Base-by-base conservation (phyloP, 2,797 vertebrate genomes). In the Myripristis jacobus region DNA sequence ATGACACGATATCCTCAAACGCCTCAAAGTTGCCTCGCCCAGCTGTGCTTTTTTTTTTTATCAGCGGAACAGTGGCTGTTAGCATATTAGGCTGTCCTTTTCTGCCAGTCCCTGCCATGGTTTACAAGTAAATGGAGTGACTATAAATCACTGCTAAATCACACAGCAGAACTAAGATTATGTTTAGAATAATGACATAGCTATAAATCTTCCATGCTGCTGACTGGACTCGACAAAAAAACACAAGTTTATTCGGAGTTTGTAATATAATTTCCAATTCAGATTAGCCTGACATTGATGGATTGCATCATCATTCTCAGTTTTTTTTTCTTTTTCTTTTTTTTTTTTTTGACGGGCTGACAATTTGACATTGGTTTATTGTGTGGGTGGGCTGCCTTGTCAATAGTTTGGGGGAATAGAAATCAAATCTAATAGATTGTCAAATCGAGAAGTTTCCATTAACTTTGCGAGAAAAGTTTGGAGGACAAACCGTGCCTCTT, bases 71-170 rank as follows among this genome's bases (percentile, higher is more conserved):
- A 18, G 59, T 47, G 77, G 69, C 70, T 69, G 83, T 84, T 85
- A 75, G 79, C 87, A 70, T 82, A 91, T 89, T 86, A 78, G 69
- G 25, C 68, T 73, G 84, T 87, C 83, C 82, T 83, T 88, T 85
- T 82, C 86, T 82, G 83, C 73, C 89, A 73, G 66, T 69, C 68
- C 27, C 70, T 29, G 68, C 85, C 52, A 55, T 10, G 73, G 80
- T 89, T 90, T 90, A 86, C 84, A 86, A 78, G 84, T 79, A 82
- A 91, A 92, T 88, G 52, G 79, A 88, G 91, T 79, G 79, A 89
- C 86, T 82, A 92, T 93, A 93, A 93, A 93, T 93, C 91, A 93
- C 87, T 9, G 22, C 69, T 84, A 83, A 88, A 85, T 90, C 87
- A 80, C 85, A 71, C 77, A 72, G 82, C 84, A 89, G 67, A 89